Evolutionary conservation across 2,797 vertebrate species (phyloP), one percentile per base, ranked within the genome.

Genomic region (Chiroxiphia lanceolata): DNA sequence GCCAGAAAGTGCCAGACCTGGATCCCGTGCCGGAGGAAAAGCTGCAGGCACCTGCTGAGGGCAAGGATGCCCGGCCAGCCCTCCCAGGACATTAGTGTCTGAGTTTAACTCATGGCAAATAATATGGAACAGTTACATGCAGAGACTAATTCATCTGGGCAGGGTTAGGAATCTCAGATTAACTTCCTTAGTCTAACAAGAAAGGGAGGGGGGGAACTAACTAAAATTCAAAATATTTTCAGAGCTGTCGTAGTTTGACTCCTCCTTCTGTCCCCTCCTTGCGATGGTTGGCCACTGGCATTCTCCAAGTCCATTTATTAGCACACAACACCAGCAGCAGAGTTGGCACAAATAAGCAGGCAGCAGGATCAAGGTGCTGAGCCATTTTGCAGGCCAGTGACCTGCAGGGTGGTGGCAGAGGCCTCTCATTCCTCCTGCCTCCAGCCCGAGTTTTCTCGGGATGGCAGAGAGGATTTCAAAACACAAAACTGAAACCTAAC

Each of bases 21-120:
- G 95, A 97, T 5, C 79, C 97, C 0, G 97, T 97, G 38, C 97
- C 95, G 0, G 98, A 98, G 71, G 98, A 98, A 71, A 98, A 96
- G 33, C 83, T 45, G 16, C 94, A 94, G 18, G 61, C 50, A 3
- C 33, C 91, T 4, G 11, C 26, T 0, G 34, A 84, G 48, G 90
- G 84, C 47, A 92, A 85, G 36, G 72, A 83, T 61, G 33, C 38
- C 33, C n/a, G 27, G 45, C 9, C 85, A 86, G 31, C 48, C 70
- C 51, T 19, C 1, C 50, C 89, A 53, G 61, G 64, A 68, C 26
- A 19, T 40, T 96, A 93, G 71, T 19, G 33, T 5, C 54, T 60
- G 6, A 3, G 34, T 60, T 42, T 15, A 47, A 26, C 25, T 38
- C 14, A 40, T 1, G 34, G 44, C 40, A 89, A 64, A 33, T 26